phyloP scores from a whole-genome alignment of 2,888 invertebrate species.

The Andrena haemorrhoa region DNA sequence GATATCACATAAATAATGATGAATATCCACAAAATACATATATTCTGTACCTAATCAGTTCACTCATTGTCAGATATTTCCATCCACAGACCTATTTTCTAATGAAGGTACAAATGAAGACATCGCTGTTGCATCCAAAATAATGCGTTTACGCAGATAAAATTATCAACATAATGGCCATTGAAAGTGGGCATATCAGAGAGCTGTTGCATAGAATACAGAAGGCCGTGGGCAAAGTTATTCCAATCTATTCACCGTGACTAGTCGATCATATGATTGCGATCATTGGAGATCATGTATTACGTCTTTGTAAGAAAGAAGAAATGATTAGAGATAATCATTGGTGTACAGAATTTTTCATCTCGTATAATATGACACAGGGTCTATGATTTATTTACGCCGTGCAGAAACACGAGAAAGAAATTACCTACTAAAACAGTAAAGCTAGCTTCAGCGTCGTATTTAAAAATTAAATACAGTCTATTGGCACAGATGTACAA shows the following conservation, averaged over 20 bases:
- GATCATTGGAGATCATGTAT: constrained; percentile 47
- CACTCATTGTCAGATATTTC: too few relatives aligned
- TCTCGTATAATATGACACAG: constrained; percentile 5
- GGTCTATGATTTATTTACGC: constrained; percentile 18
- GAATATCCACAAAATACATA: too few relatives aligned
- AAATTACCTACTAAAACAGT: constrained; percentile 7
- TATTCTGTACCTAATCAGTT: too few relatives aligned
- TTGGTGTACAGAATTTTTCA: constrained; percentile 46
- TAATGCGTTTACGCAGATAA: neutral
- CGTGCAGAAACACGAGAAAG: constrained; percentile 25
- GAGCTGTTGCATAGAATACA: constrained; percentile 37
- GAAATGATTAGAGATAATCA: constrained; percentile 34
- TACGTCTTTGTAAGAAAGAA: constrained; percentile 41
- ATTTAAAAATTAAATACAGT: constrained; percentile 26
- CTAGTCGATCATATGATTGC: constrained; percentile 46
- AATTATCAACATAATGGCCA: constrained; percentile 18
- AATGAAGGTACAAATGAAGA: neutral
- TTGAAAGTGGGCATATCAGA: constrained; percentile 42
- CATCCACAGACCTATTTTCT: too few relatives aligned
- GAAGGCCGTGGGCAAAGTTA: constrained; percentile 75
- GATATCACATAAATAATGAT: too few relatives aligned
- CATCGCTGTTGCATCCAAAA: constrained; percentile 9
- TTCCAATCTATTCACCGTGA: constrained; percentile 69
- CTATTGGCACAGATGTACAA: constrained; percentile 40
- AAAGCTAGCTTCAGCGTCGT: neutral